Evolutionary conservation across 2,888 invertebrate genomes (phyloP), one percentile per base, ranked within the genome.

Genomic region (Sarcophaga subvicina): DNA sequence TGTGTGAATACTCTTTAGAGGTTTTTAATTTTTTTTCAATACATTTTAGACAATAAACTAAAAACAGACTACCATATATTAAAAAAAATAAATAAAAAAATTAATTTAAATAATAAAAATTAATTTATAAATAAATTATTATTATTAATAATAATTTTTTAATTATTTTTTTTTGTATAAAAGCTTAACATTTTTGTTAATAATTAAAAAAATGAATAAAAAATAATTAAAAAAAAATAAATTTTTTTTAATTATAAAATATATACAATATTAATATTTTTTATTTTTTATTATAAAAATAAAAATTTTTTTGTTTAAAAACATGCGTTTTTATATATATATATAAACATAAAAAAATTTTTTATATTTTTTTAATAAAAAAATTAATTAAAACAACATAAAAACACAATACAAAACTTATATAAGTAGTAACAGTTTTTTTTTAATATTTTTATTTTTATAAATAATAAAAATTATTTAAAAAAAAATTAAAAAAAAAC

Each of bases 181-280:
- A 89, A 89, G 88, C 88, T 88, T 86, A 86, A 88, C 85, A 85
- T 82, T 88, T 54, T 88, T 85, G 76, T 76, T 86, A 88, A 77
- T 70, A 67, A 62, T 86, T 73, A 72, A 66, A 76, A 72, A 71
- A 60, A 59, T 72, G 82, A 11, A 70, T 64, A 80, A 77, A 37
- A 67, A 63, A 76, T 71, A 47, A 49, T 63, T 64, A 70, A 78
- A 75, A 64, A 73, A 67, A 80, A 3, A 14, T 54, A 0, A 37
- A 14, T 17, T 49, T 17, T 54, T 54, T 54, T 54, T 17, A 54
- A 81, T 25, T 64, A 63, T 59, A 59, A 49, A 67, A 73, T 77
- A 59, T 54, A 60, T 72, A 25, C 60, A 67, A 60, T 62, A 49
- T 70, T 45, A 70, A 27, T 70, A 54, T 14, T 14, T 14, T 54